Base-by-base conservation (phyloP, 2,113 vertebrate genomes). In the Heterochromis multidens region DNA sequence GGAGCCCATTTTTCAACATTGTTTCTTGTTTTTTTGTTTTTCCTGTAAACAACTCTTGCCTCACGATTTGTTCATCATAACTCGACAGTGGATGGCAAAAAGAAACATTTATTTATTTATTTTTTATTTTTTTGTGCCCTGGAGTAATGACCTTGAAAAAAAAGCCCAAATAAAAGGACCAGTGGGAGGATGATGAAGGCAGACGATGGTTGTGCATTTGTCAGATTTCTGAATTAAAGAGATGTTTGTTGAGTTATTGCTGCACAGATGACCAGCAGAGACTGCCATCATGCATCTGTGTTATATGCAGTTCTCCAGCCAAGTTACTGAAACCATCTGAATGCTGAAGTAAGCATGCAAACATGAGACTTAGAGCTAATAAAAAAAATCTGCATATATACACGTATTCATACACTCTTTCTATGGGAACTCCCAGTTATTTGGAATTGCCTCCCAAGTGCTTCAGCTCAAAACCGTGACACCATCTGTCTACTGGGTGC, bases 41-140 rank as follows among this genome's bases (percentile, higher is more conserved):
- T 85, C 91, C 79, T 93, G 87, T 93, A 92, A 94, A 94, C 92
- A 94, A 92, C 77, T 88, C 61, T 77, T 46, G 78, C 80, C 81
- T 89, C 59, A 43, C 78, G 78, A 88, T 91, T 87, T 89, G 82
- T 94, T 92, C 88, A 87, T 91, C 92, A 85, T 81, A 89, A 86
- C 67, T 74, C 77, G 14, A 80, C 60, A 77, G n/a, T 31, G 80
- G 81, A 83, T 59, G 46, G 65, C 54, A 6, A 79, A 70, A 58
- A 82, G 35, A 13, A 79, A 86, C 27, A 46, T 67, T 58, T 23
- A 35, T 57, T 57, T 21, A 17, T 23, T 57, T 70, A 3, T 8
- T 12, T 40, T 67, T 43, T 12, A 27, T 57, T 58, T 27, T 33
- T 25, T 23, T 5, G 43, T 91, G 80, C 90, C 93, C 85, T 4